Base-by-base conservation (phyloP, 2,797 vertebrate species). In the Uromys caudimaculatus region DNA sequence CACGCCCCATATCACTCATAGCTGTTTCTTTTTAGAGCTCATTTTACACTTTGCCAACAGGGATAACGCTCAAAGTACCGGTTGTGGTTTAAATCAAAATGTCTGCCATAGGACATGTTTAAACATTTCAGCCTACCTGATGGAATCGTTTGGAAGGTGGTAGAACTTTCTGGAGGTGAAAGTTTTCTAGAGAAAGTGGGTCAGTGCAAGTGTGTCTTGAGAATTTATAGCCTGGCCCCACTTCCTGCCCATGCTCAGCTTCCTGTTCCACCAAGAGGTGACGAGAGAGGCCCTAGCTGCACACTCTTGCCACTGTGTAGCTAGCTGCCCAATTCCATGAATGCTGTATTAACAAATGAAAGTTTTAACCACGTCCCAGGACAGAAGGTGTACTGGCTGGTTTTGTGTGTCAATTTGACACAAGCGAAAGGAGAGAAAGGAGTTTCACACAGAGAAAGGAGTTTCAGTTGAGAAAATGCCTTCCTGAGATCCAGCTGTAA, bases 291-390 rank as follows among this genome's bases (percentile, higher is more conserved):
- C 17, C 24, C 10, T 50, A 29, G 27, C 75, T 52, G 29, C 32
- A 21, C 2, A 1, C 4, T 47, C 24, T 50, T 16, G 2, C 14
- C n/a, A 17, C 35, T 2, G 0, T 9, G 23, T 10, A 27, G 4
- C 35, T 10, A 27, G 4, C 35, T 29, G 35, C 23, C 35, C 23
- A n/a, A 7, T 38, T 9, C 67, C 8, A 6, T 3, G 5, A 24
- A 41, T 29, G 7, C 35, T 44, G n/a, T 35, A 27, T 82, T 38
- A 69, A 16, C 73, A 85, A 87, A 64, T 62, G 23, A 21, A 87
- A 93, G 73, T 17, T 87, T 29, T 2, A 77, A 27, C 27, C 17
- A 52, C 2, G 21, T 35, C 71, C 47, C 35, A 17, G 54, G 50
- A 19, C 41, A 27, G n/a, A n/a, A n/a, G n/a, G n/a, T n/a, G n/a